Conservation (phyloP, 2,888 invertebrate species). For the Acleris literana region DNA sequence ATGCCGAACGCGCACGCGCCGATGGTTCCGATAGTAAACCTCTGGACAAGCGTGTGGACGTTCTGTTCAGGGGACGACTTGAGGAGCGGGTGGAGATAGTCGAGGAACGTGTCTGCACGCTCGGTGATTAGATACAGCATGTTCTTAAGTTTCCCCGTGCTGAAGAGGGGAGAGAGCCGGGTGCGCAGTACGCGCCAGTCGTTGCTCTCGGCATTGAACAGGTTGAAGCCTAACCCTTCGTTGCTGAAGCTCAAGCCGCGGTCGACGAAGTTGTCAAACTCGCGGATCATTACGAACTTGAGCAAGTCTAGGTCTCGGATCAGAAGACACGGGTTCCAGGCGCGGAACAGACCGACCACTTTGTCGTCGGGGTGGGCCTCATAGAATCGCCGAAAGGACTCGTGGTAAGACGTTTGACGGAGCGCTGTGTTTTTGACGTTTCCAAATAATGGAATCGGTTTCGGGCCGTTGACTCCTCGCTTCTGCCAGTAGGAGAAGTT, state of each 20-base stretch:
- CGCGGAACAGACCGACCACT: conserved; percentile 34
- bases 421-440: conserved; percentile 18
- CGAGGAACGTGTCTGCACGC: conserved; percentile 24
- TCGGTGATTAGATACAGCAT: conserved; percentile 33
- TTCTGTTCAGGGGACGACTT: conserved; percentile 14
- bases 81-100: conserved; percentile 14
- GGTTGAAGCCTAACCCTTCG: conserved; percentile 33
- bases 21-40: conserved; percentile 34
- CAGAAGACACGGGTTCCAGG: conserved; percentile 25
- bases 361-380: conserved; percentile 22
- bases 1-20: conserved; percentile 36
- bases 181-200: conserved; percentile 36
- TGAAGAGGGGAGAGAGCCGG: conserved; percentile 34
- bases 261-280: conserved; percentile 35
- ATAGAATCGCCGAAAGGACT: conserved; percentile 14
- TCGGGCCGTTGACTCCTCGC: conserved; percentile 20
- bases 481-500: conserved; percentile 27
- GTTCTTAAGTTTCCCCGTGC: conserved; percentile 34
- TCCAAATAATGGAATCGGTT: conserved; percentile 22
- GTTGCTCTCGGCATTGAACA: conserved; percentile 37
- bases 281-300: conserved; percentile 33
- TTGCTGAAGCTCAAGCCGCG: conserved; percentile 35
- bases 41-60: conserved; percentile 24
- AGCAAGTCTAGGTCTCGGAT: conserved; percentile 32
- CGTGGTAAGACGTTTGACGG: conserved; percentile 12